Evolutionary conservation across 1,140 invertebrate species (phyloP), one percentile per base, ranked within the genome.

Genomic region (Plectus sambesii): DNA sequence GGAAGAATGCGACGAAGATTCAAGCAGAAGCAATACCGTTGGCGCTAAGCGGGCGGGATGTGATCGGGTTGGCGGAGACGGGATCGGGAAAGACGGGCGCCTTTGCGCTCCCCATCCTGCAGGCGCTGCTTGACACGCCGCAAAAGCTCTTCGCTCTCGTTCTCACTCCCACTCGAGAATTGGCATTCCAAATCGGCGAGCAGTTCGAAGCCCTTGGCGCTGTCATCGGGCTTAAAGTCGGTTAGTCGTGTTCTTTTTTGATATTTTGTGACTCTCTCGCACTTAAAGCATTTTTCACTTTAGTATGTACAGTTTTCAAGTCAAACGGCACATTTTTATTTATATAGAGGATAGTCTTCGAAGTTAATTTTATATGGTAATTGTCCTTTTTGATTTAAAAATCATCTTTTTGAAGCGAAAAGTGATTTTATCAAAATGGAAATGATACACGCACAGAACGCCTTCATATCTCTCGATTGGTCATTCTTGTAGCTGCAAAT

Each of bases 71-170:
- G 41, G 90, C 92, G 1, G 90, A 97, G 75, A 98, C 92, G 2
- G 90, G 93, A 5, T 96, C 89, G 4, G 92, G 93, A 12, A 98
- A 98, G 75, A 98, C 93, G 1, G 93, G 83, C 25, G 87, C 93
- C 0, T 98, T 98, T 75, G 87, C 87, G 1, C 66, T 98, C 45
- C 93, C 93, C 1, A 94, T 98, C 58, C 68, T 98, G 8, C 90
- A 98, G 66, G 76, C 82, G 0, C 70, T 97, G 8, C 71, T 97
- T 12, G 81, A 89, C 57, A 84, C 81, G 68, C 89, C 89, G 4
- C 89, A 94, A 64, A 74, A 88, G 65, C 81, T 93, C 60, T 98
- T 92, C 76, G 88, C 87, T 4, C 73, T 98, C 0, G 78, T 98
- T 57, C 71, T 98, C 3, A 96, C 92, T 23, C 93, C 93, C 15